Base-by-base conservation (phyloP, 2,888 invertebrate genomes). In the Congeria kusceri region DNA sequence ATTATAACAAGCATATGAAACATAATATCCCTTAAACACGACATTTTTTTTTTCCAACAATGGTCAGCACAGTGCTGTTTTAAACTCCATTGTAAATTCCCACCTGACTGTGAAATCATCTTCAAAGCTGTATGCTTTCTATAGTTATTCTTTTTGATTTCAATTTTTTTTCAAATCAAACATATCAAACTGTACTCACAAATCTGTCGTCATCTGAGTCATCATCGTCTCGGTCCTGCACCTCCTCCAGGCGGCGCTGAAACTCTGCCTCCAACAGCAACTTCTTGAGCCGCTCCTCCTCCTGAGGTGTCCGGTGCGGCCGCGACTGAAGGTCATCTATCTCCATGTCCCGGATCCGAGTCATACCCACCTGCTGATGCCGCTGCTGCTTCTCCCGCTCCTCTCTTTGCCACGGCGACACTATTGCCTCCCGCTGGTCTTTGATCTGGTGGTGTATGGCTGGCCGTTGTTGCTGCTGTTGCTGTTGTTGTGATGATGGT, bases 201-300 rank as follows among this genome's bases (percentile, higher is more conserved):
- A 77, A 67, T 72, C 80, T 67, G 27, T 92, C 92, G 49, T 89
- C 89, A 5, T 88, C 87, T 20, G 89, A 89, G 49, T 94, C 94
- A 91, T 96, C 94, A 92, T 96, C 94, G 90, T 95, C 95, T 80
- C 96, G 96, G 65, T 96, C 96, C 69, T 96, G 95, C 44, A 95
- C 95, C 94, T 97, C 97, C 91, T 96, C 96, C 3, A 98, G 98
- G 62, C 98, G 95, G 64, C 97, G 95, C 92, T 98, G 98, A 93
- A 99, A 99, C 94, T 99, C 98, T 77, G 97, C 95, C 92, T 99
- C 98, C n/a, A 98, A 94, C 84, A 96, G 96, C 71, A 99, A 94
- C 73, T 91, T 89, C 29, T 88, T 80, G 59, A 93, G 84, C 44
- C 92, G 78, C 27, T 92, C 91, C 77, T 92, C 89, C 57, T 93